Percentiles rank a stretch among this genome's conserved stretches.
phyloP scores from a whole-genome alignment of 2,797 vertebrate genomes.

The Sciurus vulgaris region DNA sequence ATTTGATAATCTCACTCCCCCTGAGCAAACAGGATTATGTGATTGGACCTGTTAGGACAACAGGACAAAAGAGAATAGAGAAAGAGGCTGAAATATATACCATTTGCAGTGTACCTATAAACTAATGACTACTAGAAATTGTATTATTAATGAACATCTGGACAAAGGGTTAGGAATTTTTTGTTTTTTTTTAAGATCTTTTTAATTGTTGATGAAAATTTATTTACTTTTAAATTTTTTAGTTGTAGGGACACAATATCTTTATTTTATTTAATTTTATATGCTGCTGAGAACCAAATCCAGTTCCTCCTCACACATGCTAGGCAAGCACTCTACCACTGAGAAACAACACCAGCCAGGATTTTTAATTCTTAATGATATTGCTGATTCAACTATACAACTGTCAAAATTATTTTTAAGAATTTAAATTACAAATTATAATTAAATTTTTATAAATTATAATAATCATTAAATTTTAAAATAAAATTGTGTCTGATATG shows the following conservation, averaged over 20 bases:
- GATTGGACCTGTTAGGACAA: not conserved
- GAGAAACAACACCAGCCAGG: too few relatives aligned
- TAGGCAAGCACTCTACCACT: too few relatives aligned
- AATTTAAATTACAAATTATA: conserved; percentile 1
- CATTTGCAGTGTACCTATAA: not conserved
- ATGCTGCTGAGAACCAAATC: too few relatives aligned
- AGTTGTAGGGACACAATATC: too few relatives aligned
- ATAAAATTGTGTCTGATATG: not conserved
- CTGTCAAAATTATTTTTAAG: not conserved
- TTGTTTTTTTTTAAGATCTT: too few relatives aligned
- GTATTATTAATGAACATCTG: not conserved
- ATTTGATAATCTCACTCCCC: not conserved
- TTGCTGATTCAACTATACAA: not conserved
- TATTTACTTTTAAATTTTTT: too few relatives aligned
- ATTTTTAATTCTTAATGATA: not conserved
- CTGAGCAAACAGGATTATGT: not conserved
- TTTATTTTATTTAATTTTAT: too few relatives aligned
- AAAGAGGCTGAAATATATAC: not conserved
- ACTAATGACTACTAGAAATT: not conserved
- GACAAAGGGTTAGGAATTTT: not conserved
- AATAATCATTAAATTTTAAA: too few relatives aligned
- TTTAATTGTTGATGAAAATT: too few relatives aligned
- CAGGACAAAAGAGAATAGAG: not conserved
- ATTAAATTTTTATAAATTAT: too few relatives aligned
- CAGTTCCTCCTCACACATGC: too few relatives aligned